These are phyloP conservation scores for Brachystomella parvula DNA, from an alignment of 1,140 invertebrate species.

Conservation along the genomic window DNA sequence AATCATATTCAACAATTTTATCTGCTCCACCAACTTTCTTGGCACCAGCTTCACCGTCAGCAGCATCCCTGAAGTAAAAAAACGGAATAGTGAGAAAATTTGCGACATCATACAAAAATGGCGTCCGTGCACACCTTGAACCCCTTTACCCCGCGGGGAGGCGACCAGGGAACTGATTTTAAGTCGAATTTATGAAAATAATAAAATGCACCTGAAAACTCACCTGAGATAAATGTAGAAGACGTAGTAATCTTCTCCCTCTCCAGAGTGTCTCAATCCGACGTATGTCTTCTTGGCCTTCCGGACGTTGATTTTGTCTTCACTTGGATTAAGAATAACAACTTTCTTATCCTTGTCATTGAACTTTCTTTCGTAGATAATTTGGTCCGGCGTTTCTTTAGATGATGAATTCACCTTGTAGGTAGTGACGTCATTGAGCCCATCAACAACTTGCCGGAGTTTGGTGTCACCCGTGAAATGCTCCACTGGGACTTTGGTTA, in stretches of 20 bases:
- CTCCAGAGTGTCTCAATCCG: background rate
- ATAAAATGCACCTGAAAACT: background rate
- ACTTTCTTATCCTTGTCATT: background rate
- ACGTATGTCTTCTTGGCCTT: conserved; percentile 8
- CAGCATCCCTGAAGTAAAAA: background rate
- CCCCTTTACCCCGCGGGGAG: background rate
- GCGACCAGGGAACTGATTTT: too few species aligned
- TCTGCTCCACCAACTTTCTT: background rate
- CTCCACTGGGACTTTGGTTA: background rate
- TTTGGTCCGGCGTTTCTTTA: background rate
- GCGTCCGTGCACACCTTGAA: background rate
- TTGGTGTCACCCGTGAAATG: background rate
- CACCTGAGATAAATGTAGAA: background rate
- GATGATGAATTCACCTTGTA: background rate
- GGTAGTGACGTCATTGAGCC: background rate
- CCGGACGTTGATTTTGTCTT: background rate
- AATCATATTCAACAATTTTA: background rate
- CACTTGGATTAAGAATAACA: background rate
- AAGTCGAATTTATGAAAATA: background rate
- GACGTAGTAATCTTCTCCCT: background rate
- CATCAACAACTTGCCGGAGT: conserved; percentile 1
- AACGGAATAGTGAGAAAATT: background rate
- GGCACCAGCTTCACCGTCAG: background rate
- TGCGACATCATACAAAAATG: background rate
- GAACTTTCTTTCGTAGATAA: background rate